A percentile compares a stretch with the other conserved stretches of the same genome.
Conservation (phyloP, 2,797 vertebrate genomes). For the Phataginus tricuspis region DNA sequence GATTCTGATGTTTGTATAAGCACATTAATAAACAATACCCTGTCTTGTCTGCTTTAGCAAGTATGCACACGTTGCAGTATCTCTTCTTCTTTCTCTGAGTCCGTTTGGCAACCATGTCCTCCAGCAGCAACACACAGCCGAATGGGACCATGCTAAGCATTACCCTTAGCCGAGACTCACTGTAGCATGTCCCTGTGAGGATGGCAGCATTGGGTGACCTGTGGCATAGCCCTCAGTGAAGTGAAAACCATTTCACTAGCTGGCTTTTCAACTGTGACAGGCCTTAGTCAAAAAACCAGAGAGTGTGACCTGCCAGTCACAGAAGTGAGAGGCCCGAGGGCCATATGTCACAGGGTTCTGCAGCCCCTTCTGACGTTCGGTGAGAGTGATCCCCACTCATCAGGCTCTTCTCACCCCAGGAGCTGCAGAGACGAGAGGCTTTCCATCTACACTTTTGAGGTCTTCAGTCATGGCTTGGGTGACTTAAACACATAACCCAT, state of each 20-base stretch:
- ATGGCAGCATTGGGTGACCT: slow-evolving; percentile 58
- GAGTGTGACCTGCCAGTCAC: slow-evolving; percentile 80
- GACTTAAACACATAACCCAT: slow-evolving; percentile 50
- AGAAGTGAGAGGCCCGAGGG: slow-evolving; percentile 60
- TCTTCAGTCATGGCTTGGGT: slow-evolving; percentile 34
- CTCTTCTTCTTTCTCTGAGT: background rate
- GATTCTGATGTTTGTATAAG: background rate
- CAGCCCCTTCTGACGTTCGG: slow-evolving; percentile 26
- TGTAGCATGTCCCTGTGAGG: slow-evolving; percentile 13
- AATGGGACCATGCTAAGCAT: background rate
- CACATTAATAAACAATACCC: background rate
- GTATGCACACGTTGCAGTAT: background rate
- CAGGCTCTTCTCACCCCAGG: slow-evolving; percentile 5
- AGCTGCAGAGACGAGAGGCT: slow-evolving; percentile 53
- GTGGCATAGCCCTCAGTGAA: slow-evolving; percentile 69
- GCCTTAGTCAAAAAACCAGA: slow-evolving; percentile 77
- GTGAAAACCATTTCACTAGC: slow-evolving; percentile 74
- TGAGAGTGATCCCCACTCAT: slow-evolving; percentile 56
- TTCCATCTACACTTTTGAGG: slow-evolving; percentile 1
- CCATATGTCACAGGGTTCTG: slow-evolving; percentile 49
- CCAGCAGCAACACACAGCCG: background rate
- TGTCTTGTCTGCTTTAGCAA: background rate
- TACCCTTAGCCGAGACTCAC: background rate
- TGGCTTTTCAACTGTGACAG: slow-evolving; percentile 77
- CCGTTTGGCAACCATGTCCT: slow-evolving; percentile 25